phyloP scores from a whole-genome alignment of 2,797 vertebrate species.

The Vultur gryphus region DNA sequence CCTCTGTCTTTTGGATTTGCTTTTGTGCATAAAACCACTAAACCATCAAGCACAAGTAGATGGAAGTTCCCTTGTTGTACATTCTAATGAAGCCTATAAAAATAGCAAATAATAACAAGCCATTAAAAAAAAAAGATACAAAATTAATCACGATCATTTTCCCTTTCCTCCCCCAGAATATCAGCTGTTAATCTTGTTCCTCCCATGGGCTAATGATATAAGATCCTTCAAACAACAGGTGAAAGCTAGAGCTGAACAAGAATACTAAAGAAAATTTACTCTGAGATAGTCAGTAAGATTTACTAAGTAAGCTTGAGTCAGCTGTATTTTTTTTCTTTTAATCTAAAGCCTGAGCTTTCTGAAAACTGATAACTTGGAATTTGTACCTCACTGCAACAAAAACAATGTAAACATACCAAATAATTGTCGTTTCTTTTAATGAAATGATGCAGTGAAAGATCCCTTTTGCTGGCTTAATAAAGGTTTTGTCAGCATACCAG shows the following conservation, averaged over 20 bases:
- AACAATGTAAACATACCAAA: not conserved
- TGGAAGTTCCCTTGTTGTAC: not conserved
- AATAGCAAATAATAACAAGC: constrained; percentile 3
- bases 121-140: not conserved
- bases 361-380: not conserved
- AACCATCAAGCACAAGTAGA: not conserved
- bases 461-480: not conserved
- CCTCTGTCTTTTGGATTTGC: not conserved
- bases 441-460: not conserved
- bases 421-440: not conserved
- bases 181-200: constrained; percentile 11
- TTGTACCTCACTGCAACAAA: not conserved
- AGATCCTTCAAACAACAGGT: not conserved
- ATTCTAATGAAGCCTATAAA: not conserved
- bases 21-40: not conserved
- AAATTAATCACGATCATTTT: not conserved
- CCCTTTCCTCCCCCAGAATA: not conserved
- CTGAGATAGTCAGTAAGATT: not conserved
- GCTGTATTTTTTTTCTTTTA: not conserved
- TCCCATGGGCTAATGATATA: not conserved
- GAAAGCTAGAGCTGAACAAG: not conserved
- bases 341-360: not conserved
- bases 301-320: not conserved
- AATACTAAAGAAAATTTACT: not conserved
- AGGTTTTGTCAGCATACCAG: not conserved